These are phyloP conservation scores for Poecile atricapillus DNA, from an alignment of 2,113 vertebrate species.

Conservation along the genomic window DNA sequence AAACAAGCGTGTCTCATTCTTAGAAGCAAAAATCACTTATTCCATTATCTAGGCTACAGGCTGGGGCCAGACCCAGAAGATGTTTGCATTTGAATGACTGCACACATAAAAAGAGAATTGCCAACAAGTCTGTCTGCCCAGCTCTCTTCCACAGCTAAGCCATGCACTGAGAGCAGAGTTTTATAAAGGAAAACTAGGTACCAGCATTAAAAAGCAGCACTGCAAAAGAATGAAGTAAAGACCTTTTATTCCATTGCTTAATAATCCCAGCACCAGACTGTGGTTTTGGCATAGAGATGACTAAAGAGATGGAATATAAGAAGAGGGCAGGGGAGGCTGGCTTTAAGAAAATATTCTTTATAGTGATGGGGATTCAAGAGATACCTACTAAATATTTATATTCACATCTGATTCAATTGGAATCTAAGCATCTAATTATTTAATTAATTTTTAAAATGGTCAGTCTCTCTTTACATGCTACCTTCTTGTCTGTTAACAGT, in stretches of 20 bases:
- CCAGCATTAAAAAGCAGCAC: neutral
- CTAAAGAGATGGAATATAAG: neutral
- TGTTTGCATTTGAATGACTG: slow-evolving; percentile 2
- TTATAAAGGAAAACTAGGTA: neutral
- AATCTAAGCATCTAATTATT: neutral
- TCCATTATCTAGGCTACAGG: neutral
- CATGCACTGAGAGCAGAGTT: neutral
- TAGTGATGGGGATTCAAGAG: neutral
- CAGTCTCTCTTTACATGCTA: neutral
- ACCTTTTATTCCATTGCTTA: neutral
- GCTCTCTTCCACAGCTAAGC: neutral
- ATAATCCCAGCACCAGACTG: neutral
- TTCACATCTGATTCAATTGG: neutral
- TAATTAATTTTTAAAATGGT: neutral
- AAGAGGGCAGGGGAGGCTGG: rapidly evolving
- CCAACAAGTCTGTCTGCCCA: neutral
- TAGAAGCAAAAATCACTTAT: slow-evolving; percentile 18
- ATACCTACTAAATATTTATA: neutral
- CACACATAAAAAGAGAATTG: neutral
- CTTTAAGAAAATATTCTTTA: neutral
- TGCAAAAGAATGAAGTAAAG: neutral
- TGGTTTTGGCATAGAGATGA: neutral
- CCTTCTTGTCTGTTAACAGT: neutral
- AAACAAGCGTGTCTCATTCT: slow-evolving; percentile 1
- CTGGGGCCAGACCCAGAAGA: neutral